Evolutionary conservation across 2,113 vertebrate species (phyloP).

Genomic region (Balaeniceps rex): DNA sequence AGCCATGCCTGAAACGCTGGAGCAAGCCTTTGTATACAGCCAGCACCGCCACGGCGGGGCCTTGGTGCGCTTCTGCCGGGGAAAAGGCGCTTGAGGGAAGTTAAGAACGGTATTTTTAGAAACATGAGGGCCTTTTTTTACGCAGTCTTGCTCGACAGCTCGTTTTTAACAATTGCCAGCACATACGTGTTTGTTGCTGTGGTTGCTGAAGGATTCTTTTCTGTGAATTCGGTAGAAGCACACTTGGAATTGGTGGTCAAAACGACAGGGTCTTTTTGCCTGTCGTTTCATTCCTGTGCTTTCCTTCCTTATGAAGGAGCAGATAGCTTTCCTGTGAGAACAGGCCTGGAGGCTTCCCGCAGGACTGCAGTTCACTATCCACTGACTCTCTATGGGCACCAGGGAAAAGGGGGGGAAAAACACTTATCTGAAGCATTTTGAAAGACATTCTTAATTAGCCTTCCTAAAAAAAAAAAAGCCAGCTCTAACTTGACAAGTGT

Average conservation of each 20-base stretch:
- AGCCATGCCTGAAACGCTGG: accelerated
- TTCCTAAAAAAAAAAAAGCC: neutral
- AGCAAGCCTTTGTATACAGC: accelerated
- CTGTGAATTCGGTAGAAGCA: neutral
- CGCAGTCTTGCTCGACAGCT: neutral
- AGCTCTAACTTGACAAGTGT: neutral
- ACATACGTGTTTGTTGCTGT: too few species aligned
- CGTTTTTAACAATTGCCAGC: neutral
- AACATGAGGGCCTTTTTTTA: neutral
- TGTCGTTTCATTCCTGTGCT: neutral
- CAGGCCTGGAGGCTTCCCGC: neutral
- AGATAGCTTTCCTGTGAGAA: neutral
- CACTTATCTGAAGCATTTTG: neutral
- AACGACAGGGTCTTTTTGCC: too few species aligned
- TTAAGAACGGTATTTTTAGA: neutral
- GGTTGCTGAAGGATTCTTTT: neutral
- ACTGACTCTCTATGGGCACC: neutral
- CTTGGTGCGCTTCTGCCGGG: accelerated
- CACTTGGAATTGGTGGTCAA: neutral
- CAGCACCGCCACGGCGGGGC: neutral
- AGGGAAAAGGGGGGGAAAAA: neutral
- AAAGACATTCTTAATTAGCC: neutral
- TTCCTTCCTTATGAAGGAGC: neutral
- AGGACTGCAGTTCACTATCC: neutral
- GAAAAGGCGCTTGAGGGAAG: accelerated